A percentile compares a stretch with the other conserved stretches of the same genome.
These are phyloP conservation scores for Heterocephalus glaber DNA, from an alignment of 2,113 vertebrate genomes.

Conservation along the genomic window DNA sequence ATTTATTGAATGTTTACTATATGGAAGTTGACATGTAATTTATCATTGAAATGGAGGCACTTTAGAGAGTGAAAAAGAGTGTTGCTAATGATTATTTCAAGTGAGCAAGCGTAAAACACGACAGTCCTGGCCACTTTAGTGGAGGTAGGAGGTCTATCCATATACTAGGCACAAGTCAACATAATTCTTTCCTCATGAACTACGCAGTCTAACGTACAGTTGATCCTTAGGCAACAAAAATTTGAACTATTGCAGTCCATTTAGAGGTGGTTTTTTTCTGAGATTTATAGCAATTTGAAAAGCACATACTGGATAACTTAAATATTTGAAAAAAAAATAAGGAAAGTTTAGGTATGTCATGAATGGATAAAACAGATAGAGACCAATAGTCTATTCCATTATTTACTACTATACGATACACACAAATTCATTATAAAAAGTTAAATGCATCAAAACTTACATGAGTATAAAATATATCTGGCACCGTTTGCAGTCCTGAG, in stretches of 20 bases:
- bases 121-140: not conserved
- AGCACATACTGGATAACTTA: not conserved
- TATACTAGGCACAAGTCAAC: not conserved
- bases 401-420: not conserved
- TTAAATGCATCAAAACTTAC: not conserved
- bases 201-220: not conserved
- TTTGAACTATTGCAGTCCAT: not conserved
- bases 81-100: not conserved
- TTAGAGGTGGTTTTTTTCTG: not conserved
- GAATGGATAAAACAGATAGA: not conserved
- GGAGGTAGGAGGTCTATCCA: not conserved
- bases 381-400: not conserved
- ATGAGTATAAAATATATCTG: not conserved
- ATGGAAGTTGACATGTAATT: not conserved
- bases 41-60: not conserved
- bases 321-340: not conserved
- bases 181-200: not conserved
- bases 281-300: not conserved
- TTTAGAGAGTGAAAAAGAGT: not conserved
- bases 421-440: not conserved
- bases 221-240: not conserved
- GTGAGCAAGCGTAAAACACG: not conserved
- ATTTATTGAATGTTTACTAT: not conserved
- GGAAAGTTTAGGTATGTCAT: not conserved
- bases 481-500: not conserved